Evolutionary conservation across 2,113 vertebrate genomes (phyloP).

Genomic region (Stegostoma tigrinum): DNA sequence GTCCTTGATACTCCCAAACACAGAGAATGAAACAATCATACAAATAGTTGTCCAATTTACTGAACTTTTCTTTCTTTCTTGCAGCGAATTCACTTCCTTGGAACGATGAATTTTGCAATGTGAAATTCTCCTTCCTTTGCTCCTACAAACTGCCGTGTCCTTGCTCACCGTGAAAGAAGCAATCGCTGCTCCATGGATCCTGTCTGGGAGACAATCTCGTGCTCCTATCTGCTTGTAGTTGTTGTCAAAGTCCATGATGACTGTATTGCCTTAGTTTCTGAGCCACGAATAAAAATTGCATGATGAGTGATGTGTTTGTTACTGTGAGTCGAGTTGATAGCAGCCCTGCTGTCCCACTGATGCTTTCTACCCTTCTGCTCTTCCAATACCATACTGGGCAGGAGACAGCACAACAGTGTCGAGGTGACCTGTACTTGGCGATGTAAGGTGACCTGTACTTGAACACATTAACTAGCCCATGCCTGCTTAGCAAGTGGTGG

Average conservation of each 20-base stretch:
- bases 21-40: not conserved
- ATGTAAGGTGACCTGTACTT: too few relatives aligned
- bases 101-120: not conserved
- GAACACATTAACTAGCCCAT: too few relatives aligned
- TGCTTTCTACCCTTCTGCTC: too few relatives aligned
- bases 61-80: not conserved
- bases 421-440: too few relatives aligned
- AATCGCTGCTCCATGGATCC: not conserved
- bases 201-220: not conserved
- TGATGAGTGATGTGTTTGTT: too few relatives aligned
- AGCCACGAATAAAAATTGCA: not conserved
- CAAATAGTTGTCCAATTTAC: not conserved
- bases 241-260: not conserved
- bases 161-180: too few relatives aligned
- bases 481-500: too few relatives aligned
- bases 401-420: too few relatives aligned
- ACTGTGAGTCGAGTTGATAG: too few relatives aligned
- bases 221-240: not conserved
- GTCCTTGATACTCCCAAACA: not conserved
- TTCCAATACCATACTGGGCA: too few relatives aligned
- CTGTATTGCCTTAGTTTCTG: not conserved
- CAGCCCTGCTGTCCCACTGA: too few relatives aligned
- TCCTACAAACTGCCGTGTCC: not conserved
- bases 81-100: not conserved
- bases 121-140: not conserved